Evolutionary conservation across 1,140 invertebrate species (phyloP).

Genomic region (Bombus terrestris): DNA sequence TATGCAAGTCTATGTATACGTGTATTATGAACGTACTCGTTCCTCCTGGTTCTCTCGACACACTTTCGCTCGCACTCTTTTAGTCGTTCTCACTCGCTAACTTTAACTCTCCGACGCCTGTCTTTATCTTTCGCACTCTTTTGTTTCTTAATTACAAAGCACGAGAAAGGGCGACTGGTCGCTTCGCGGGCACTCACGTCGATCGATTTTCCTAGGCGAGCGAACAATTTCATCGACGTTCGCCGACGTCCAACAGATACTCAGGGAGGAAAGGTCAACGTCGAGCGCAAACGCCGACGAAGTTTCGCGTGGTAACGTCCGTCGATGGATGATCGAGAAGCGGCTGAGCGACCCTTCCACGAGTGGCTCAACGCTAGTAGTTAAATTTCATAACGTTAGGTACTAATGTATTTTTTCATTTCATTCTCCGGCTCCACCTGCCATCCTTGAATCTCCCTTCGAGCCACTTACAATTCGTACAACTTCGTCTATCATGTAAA

Average conservation of each 20-base stretch:
- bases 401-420: constrained; percentile 74
- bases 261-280: constrained; percentile 32
- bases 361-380: constrained; percentile 73
- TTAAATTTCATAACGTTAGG: constrained; percentile 76
- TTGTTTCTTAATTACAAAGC: constrained; percentile 65
- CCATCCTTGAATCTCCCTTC: background rate
- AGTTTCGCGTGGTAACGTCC: too few species aligned
- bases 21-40: background rate
- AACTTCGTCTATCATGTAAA: constrained; percentile 71
- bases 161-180: constrained; percentile 38
- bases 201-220: constrained; percentile 7
- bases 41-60: background rate
- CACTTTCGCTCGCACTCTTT: background rate
- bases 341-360: constrained; percentile 27
- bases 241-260: too few species aligned
- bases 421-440: background rate
- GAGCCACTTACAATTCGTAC: constrained; percentile 72
- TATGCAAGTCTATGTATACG: constrained; percentile 44
- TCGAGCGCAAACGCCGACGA: background rate
- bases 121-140: background rate
- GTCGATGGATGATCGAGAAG: constrained; percentile 32
- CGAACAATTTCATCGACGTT: background rate
- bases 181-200: constrained; percentile 8
- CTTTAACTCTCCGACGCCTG: background rate
- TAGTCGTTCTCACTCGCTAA: constrained; percentile 3